Evolutionary conservation across 2,113 vertebrate genomes (phyloP).

Genomic region (Natator depressus): DNA sequence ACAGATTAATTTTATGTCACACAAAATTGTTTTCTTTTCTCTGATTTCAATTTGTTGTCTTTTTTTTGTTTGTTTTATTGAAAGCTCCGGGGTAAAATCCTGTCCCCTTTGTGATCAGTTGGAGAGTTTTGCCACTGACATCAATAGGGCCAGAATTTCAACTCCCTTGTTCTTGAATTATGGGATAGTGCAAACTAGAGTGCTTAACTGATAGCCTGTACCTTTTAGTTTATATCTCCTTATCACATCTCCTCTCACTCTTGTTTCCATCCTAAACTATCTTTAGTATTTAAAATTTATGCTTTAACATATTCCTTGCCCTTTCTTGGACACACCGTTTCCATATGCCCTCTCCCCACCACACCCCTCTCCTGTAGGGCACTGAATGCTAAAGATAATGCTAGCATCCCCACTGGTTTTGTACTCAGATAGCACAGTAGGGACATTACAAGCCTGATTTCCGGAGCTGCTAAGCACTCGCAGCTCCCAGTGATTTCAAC

Average conservation of each 20-base stretch:
- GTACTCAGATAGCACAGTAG: neutral
- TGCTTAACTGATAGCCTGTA: neutral
- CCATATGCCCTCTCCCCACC: neutral
- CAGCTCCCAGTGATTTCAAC: constrained; percentile 68
- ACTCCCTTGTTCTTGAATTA: neutral
- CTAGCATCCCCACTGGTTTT: constrained; percentile 29
- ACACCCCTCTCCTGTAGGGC: neutral
- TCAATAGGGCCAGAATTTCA: neutral
- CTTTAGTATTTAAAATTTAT: constrained; percentile 1
- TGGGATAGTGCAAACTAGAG: neutral
- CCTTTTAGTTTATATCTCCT: rapidly evolving
- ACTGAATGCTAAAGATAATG: neutral
- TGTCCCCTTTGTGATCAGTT: neutral
- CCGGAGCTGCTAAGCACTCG: constrained; percentile 19
- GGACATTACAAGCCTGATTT: neutral
- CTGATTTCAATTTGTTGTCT: neutral
- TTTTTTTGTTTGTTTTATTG: neutral
- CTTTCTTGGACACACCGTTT: rapidly evolving
- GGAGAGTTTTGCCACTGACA: neutral
- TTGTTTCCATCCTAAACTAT: neutral
- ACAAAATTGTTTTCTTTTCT: neutral
- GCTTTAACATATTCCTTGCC: neutral
- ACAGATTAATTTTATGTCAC: neutral
- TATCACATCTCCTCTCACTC: neutral
- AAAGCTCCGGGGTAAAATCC: neutral